Conservation (phyloP, 1,140 invertebrate genomes). For the Theocolax elegans region DNA sequence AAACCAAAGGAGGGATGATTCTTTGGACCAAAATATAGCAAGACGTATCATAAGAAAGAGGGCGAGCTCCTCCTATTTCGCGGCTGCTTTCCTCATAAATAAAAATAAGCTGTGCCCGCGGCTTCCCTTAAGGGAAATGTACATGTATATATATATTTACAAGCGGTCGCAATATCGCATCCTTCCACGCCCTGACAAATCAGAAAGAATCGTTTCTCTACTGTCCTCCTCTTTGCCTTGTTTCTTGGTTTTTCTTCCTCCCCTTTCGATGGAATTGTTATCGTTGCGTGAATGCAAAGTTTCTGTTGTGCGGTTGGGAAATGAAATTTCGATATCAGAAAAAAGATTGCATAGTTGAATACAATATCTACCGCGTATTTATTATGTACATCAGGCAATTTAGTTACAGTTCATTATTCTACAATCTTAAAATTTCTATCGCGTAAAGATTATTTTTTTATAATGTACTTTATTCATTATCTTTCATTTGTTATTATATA, state of each 20-base stretch:
- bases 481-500: too few relatives aligned
- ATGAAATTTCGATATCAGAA: slow-evolving; percentile 24
- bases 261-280: slow-evolving; percentile 34
- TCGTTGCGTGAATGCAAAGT: slow-evolving; percentile 18
- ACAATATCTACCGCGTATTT: not conserved
- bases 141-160: slow-evolving; percentile 50
- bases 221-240: slow-evolving; percentile 35
- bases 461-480: too few relatives aligned
- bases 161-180: slow-evolving; percentile 58
- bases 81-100: slow-evolving; percentile 67
- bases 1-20: slow-evolving; percentile 34
- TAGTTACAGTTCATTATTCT: too few relatives aligned
- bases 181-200: slow-evolving; percentile 48
- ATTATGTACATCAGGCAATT: not conserved
- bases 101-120: slow-evolving; percentile 64
- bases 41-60: not conserved
- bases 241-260: slow-evolving; percentile 43
- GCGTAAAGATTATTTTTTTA: too few relatives aligned
- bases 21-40: not conserved
- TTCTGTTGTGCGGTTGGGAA: slow-evolving; percentile 5
- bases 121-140: slow-evolving; percentile 55
- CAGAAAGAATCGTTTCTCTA: slow-evolving; percentile 57
- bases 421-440: too few relatives aligned
- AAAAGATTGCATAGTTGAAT: slow-evolving; percentile 6
- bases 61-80: slow-evolving; percentile 49